Conservation (phyloP, 2,113 vertebrate genomes). For the Oreochromis spilurus region DNA sequence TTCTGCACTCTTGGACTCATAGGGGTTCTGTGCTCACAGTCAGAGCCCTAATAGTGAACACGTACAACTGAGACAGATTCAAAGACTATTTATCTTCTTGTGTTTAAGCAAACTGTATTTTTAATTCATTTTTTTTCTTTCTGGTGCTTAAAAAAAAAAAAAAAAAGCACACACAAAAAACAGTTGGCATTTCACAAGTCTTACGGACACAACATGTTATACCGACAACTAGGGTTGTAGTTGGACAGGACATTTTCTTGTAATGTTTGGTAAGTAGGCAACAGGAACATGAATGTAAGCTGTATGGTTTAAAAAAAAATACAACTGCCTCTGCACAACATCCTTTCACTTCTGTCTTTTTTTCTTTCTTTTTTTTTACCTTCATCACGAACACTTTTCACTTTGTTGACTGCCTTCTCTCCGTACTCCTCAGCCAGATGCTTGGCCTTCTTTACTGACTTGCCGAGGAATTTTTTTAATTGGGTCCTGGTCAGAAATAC, state of each 20-base stretch:
- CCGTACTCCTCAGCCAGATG: constrained; percentile 96
- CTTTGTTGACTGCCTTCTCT: constrained; percentile 96
- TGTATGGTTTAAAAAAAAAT: neutral
- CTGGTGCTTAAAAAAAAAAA: neutral
- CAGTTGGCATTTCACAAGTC: too few relatives aligned
- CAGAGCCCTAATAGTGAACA: neutral
- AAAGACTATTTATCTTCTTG: neutral
- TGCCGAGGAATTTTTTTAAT: constrained; percentile 94
- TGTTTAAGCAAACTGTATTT: neutral
- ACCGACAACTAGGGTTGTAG: neutral
- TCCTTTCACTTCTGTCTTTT: neutral
- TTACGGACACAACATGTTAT: neutral
- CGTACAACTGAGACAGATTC: neutral
- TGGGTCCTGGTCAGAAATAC: constrained; percentile 79
- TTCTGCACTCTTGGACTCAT: neutral
- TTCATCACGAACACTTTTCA: constrained; percentile 97
- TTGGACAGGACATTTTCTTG: neutral
- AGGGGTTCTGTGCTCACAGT: fast-evolving
- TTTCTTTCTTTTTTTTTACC: constrained; percentile 58
- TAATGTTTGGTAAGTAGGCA: neutral
- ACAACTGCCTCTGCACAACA: neutral
- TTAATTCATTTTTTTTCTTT: neutral
- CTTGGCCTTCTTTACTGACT: constrained; percentile 95
- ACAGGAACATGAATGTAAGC: neutral
- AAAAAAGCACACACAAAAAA: neutral